Percentiles rank a stretch among this genome's conserved stretches.
Conservation (phyloP, 2,888 invertebrate genomes). For the Lycophotia porphyrea region DNA sequence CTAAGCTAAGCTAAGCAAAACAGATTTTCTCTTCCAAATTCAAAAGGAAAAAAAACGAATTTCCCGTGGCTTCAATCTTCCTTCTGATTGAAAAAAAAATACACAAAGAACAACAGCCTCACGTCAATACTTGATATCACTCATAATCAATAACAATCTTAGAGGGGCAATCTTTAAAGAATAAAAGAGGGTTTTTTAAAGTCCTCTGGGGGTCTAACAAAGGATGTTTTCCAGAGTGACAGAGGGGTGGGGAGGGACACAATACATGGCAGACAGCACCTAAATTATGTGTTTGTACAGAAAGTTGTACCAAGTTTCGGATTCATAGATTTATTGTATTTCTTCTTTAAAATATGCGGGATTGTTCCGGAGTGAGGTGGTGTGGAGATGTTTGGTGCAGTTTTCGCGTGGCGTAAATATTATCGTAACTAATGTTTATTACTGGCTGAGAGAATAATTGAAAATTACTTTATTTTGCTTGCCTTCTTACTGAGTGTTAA, state of each 20-base stretch:
- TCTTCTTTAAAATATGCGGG: slow-evolving; percentile 64
- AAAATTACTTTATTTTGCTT: not conserved
- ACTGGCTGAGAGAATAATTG: not conserved
- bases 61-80: slow-evolving; percentile 20
- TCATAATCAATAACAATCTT: slow-evolving; percentile 72
- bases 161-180: slow-evolving; percentile 73
- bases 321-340: slow-evolving; percentile 65
- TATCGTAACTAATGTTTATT: not conserved
- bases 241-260: slow-evolving; percentile 62
- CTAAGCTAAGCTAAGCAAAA: not conserved
- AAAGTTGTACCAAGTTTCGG: slow-evolving; percentile 62
- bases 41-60: not conserved
- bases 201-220: slow-evolving; percentile 71
- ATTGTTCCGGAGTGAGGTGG: slow-evolving; percentile 17
- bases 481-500: not conserved
- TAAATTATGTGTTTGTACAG: slow-evolving; percentile 69
- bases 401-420: slow-evolving; percentile 22
- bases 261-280: slow-evolving; percentile 66
- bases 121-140: slow-evolving; percentile 69
- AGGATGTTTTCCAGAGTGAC: slow-evolving; percentile 73
- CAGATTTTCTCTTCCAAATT: not conserved
- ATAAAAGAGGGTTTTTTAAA: slow-evolving; percentile 72
- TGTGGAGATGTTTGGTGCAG: slow-evolving; percentile 16
- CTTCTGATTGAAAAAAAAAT: slow-evolving; percentile 48
- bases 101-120: slow-evolving; percentile 57